Conservation (phyloP, 2,113 vertebrate species). For the Colossoma macropomum region DNA sequence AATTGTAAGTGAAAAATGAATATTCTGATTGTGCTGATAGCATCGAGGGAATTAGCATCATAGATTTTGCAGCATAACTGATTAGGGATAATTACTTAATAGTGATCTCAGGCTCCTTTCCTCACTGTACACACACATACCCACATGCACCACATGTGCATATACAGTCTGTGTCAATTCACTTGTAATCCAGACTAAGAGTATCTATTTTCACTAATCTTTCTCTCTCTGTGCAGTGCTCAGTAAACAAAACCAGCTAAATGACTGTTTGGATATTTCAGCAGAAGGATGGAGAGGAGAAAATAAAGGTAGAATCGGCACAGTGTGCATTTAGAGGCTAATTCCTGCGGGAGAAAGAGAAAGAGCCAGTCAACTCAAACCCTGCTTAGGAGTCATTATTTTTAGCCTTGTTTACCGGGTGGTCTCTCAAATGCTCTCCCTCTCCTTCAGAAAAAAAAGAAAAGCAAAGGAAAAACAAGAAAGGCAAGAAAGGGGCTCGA, state of each 20-base stretch:
- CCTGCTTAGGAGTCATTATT: slow-evolving; percentile 77
- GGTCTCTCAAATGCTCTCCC: slow-evolving; percentile 65
- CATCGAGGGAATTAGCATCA: not conserved
- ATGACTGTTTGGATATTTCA: slow-evolving; percentile 72
- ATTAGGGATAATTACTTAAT: slow-evolving; percentile 5
- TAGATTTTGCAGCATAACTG: slow-evolving; percentile 6
- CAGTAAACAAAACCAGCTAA: slow-evolving; percentile 61
- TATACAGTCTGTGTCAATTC: not conserved
- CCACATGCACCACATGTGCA: not conserved
- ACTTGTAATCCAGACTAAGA: not conserved
- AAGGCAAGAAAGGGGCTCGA: slow-evolving; percentile 58
- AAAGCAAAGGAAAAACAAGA: slow-evolving; percentile 54
- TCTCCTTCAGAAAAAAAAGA: slow-evolving; percentile 50
- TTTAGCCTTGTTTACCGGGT: slow-evolving; percentile 79
- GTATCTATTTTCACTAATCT: not conserved
- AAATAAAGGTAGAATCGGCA: slow-evolving; percentile 61
- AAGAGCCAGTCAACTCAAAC: slow-evolving; percentile 74
- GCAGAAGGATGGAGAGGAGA: slow-evolving; percentile 51
- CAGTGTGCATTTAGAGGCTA: slow-evolving; percentile 72
- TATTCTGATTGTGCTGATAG: not conserved
- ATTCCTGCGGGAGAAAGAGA: slow-evolving; percentile 72
- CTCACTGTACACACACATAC: slow-evolving; percentile 2
- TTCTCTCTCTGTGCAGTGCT: not conserved
- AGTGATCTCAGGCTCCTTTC: not conserved
- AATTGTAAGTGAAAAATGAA: slow-evolving; percentile 11